Conservation (phyloP, 2,888 invertebrate species). For the Mamestra brassicae region DNA sequence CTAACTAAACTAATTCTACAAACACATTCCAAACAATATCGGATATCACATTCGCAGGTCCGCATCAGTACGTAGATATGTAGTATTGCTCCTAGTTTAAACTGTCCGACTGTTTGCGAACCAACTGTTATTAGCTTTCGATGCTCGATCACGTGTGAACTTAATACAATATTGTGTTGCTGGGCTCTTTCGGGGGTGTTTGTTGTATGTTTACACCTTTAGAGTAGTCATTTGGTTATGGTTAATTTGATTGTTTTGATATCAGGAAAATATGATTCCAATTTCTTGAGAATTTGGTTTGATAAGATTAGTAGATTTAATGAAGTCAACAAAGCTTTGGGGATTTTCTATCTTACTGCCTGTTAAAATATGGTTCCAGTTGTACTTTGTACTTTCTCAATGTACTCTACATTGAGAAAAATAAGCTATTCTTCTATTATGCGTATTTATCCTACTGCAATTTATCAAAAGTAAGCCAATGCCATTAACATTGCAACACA, state of each 20-base stretch:
- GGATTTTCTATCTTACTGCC: neutral
- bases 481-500: too few relatives aligned
- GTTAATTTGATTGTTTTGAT: neutral
- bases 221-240: neutral
- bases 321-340: too few relatives aligned
- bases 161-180: conserved; percentile 13
- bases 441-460: too few relatives aligned
- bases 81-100: conserved; percentile 5
- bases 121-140: conserved; percentile 10
- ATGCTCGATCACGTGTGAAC: conserved; percentile 10
- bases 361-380: too few relatives aligned
- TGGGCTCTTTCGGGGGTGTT: neutral
- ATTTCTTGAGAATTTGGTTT: neutral
- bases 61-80: conserved; percentile 2
- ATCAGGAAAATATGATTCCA: neutral
- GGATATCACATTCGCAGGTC: neutral
- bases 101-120: neutral
- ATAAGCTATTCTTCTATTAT: too few relatives aligned
- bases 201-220: conserved; percentile 3
- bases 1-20: neutral
- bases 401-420: too few relatives aligned
- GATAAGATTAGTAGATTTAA: too few relatives aligned
- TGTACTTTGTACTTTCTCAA: too few relatives aligned
- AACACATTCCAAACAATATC: neutral
- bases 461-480: too few relatives aligned